phyloP scores from a whole-genome alignment of 2,113 vertebrate genomes.

The Nyctibius bracteatus region DNA sequence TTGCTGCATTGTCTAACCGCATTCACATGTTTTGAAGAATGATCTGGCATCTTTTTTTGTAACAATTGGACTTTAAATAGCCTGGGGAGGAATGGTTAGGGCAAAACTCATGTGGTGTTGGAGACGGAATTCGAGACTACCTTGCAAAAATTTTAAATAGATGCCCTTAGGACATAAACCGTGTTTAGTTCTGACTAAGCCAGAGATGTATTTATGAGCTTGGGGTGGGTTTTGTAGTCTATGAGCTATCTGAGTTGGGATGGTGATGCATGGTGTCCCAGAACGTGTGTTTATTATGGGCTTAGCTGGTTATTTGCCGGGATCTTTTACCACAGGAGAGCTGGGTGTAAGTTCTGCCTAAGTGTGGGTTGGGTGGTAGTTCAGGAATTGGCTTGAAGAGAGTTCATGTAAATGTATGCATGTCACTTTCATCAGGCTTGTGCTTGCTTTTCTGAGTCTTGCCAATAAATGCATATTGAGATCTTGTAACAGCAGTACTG shows the following conservation, averaged over 20 bases:
- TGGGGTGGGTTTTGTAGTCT: not conserved
- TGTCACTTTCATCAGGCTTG: not conserved
- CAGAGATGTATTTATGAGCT: not conserved
- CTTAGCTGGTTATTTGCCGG: not conserved
- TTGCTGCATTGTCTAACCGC: not conserved
- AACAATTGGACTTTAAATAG: not conserved
- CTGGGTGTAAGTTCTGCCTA: not conserved
- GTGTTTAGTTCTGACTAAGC: not conserved
- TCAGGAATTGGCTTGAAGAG: not conserved
- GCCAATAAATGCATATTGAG: not conserved
- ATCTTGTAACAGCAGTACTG: not conserved
- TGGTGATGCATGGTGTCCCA: not conserved
- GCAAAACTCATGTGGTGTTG: not conserved
- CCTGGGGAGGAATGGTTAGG: not conserved
- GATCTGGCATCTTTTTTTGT: not conserved
- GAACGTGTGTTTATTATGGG: not conserved
- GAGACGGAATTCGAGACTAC: not conserved
- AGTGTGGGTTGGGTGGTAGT: not conserved
- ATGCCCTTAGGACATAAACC: not conserved
- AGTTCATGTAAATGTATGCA: not conserved
- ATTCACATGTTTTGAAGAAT: not conserved
- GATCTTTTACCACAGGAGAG: not conserved
- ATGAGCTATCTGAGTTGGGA: not conserved
- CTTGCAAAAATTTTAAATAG: not conserved
- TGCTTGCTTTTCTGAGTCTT: not conserved